These are phyloP conservation scores for Aradophagus sp. DNA, from an alignment of 1,140 invertebrate genomes.

Conservation along the genomic window DNA sequence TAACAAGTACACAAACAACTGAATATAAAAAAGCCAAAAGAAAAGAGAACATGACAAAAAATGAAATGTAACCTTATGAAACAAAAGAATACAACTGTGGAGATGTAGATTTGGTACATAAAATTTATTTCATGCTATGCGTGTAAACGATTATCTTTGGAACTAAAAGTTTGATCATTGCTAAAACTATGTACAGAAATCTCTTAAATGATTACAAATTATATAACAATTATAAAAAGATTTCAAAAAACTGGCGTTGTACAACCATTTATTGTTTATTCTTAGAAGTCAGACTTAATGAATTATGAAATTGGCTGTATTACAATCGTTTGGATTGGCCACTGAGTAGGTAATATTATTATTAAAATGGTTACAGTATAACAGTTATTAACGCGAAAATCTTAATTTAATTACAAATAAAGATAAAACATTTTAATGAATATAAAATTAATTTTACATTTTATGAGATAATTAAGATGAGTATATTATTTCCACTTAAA, in stretches of 20 bases:
- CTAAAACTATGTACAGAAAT: slow-evolving; percentile 48
- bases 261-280: slow-evolving; percentile 35
- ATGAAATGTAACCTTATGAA: slow-evolving; percentile 7
- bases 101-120: slow-evolving; percentile 25
- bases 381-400: too few relatives aligned
- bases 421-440: too few relatives aligned
- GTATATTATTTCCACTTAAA: too few relatives aligned
- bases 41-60: slow-evolving; percentile 9
- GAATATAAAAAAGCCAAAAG: slow-evolving; percentile 15
- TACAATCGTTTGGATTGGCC: neutral
- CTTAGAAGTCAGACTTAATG: slow-evolving; percentile 11
- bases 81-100: slow-evolving; percentile 19
- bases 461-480: too few relatives aligned
- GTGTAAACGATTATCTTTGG: slow-evolving; percentile 32
- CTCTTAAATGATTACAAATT: slow-evolving; percentile 30
- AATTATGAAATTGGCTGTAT: slow-evolving; percentile 10
- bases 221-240: slow-evolving; percentile 23
- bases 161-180: slow-evolving; percentile 30
- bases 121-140: slow-evolving; percentile 25
- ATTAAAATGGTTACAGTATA: too few relatives aligned
- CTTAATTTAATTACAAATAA: too few relatives aligned
- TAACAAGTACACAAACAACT: slow-evolving; percentile 15
- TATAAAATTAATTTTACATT: too few relatives aligned
- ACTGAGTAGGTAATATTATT: too few relatives aligned
- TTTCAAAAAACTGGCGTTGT: slow-evolving; percentile 26